Percentiles rank a stretch among this genome's conserved stretches.
Conservation (phyloP, 2,888 invertebrate genomes). For the Scelioninae gen. 1 region DNA sequence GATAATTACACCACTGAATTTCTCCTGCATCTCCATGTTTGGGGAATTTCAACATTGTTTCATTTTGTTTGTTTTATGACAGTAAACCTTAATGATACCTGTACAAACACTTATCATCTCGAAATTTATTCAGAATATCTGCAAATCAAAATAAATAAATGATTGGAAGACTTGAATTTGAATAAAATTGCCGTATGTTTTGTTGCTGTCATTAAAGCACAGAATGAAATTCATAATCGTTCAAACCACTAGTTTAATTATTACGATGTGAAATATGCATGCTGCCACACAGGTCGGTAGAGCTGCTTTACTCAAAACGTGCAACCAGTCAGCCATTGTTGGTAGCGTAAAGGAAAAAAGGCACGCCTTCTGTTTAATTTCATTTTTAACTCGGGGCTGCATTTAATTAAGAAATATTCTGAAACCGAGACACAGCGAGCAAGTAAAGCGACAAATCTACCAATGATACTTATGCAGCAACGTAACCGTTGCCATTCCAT, state of each 20-base stretch:
- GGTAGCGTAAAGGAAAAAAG: slow-evolving; percentile 76
- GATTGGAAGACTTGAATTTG: slow-evolving; percentile 49
- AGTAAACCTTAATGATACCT: background rate
- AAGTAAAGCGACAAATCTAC: slow-evolving; percentile 63
- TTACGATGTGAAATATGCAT: slow-evolving; percentile 80
- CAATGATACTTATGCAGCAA: slow-evolving; percentile 50
- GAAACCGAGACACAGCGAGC: slow-evolving; percentile 71
- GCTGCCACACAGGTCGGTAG: slow-evolving; percentile 72
- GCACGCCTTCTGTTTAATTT: slow-evolving; percentile 80
- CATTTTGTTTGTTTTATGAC: slow-evolving; percentile 11
- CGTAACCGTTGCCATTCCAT: slow-evolving; percentile 48
- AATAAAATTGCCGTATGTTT: slow-evolving; percentile 51
- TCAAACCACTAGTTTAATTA: slow-evolving; percentile 79
- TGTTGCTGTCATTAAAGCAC: slow-evolving; percentile 70
- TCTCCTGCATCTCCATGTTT: slow-evolving; percentile 10
- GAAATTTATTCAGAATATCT: too few relatives aligned
- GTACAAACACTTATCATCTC: too few relatives aligned
- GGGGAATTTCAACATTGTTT: slow-evolving; percentile 16
- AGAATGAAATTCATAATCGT: slow-evolving; percentile 74
- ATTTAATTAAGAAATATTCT: slow-evolving; percentile 82
- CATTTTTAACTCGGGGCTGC: slow-evolving; percentile 80
- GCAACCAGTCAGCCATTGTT: slow-evolving; percentile 79
- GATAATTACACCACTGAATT: slow-evolving; percentile 77
- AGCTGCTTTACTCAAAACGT: slow-evolving; percentile 74
- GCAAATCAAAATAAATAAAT: background rate